Evolutionary conservation across 2,888 invertebrate genomes (phyloP).

Genomic region (Nasonovia ribisnigri): DNA sequence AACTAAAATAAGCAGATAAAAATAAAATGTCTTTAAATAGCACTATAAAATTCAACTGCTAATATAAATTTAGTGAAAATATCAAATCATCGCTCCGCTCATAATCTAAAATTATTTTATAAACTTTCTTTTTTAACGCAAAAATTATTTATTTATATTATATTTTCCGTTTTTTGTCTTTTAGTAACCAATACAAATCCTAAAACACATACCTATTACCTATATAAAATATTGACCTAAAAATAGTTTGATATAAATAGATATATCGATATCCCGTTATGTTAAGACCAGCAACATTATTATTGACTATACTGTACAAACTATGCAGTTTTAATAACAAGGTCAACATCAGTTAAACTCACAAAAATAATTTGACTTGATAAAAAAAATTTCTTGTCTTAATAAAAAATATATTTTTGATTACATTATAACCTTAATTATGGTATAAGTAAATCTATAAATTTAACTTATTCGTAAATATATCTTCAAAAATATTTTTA

Average conservation of each 20-base stretch:
- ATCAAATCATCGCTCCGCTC: not conserved
- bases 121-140: not conserved
- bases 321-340: conserved; percentile 23
- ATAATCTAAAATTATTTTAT: not conserved
- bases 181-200: not conserved
- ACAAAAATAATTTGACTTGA: not conserved
- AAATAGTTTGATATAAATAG: not conserved
- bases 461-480: not conserved
- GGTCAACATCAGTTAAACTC: not conserved
- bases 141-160: not conserved
- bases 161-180: not conserved
- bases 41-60: too few relatives aligned
- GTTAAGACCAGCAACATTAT: not conserved
- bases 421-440: not conserved
- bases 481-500: not conserved
- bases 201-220: not conserved
- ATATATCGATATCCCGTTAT: conserved; percentile 39
- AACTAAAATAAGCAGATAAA: too few relatives aligned
- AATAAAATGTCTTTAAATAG: too few relatives aligned
- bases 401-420: not conserved
- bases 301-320: not conserved
- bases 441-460: not conserved
- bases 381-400: not conserved
- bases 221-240: conserved; percentile 24
- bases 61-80: too few relatives aligned